phyloP scores from a whole-genome alignment of 2,113 vertebrate species.

The Arenaria interpres region DNA sequence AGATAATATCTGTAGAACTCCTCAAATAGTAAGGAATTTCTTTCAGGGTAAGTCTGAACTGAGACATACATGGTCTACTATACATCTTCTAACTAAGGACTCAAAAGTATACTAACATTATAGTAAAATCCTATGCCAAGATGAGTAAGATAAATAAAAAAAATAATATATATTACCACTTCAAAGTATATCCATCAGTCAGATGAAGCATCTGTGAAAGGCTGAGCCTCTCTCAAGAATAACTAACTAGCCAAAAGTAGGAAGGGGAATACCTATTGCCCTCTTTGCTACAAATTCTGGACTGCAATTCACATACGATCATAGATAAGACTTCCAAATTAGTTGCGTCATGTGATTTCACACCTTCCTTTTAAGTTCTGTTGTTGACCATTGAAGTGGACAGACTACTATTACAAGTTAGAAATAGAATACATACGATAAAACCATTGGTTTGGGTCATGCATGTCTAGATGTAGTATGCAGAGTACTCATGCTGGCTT shows the following conservation, averaged over 20 bases:
- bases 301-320: neutral
- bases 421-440: neutral
- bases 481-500: neutral
- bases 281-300: neutral
- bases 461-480: neutral
- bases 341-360: neutral
- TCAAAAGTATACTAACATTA: neutral
- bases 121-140: neutral
- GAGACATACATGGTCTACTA: neutral
- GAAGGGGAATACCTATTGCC: neutral
- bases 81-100: neutral
- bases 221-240: neutral
- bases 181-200: neutral
- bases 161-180: neutral
- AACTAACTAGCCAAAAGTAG: neutral
- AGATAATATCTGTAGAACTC: neutral
- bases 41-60: neutral
- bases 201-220: neutral
- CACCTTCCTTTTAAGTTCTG: neutral
- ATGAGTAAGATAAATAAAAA: neutral
- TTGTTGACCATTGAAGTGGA: neutral
- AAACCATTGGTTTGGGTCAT: neutral
- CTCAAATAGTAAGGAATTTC: neutral
- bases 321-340: neutral
- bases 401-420: neutral